Percentiles rank a stretch among this genome's conserved stretches.
These are phyloP conservation scores for Neomicropteryx cornuta DNA, from an alignment of 1,140 invertebrate species.

Conservation along the genomic window DNA sequence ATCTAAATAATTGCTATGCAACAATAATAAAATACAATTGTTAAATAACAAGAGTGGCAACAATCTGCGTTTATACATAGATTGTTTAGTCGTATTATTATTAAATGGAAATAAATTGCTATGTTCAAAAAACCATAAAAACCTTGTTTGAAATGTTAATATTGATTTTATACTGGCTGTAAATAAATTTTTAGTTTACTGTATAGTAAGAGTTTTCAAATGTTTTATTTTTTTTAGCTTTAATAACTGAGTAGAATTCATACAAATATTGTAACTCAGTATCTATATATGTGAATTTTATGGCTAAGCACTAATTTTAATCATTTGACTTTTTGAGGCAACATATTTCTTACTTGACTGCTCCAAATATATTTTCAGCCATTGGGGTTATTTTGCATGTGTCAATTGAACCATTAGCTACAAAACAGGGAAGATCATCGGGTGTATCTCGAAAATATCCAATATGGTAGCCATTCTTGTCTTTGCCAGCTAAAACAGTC, in stretches of 20 bases:
- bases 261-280: background rate
- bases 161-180: background rate
- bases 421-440: constrained; percentile 57
- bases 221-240: background rate
- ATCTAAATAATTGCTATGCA: constrained; percentile 49
- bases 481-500: constrained; percentile 60
- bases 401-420: constrained; percentile 61
- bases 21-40: constrained; percentile 12
- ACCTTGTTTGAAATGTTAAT: background rate
- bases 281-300: constrained; percentile 5
- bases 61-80: constrained; percentile 4
- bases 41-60: no score
- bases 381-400: constrained; percentile 57
- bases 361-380: constrained; percentile 78
- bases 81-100: background rate
- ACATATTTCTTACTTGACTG: constrained; percentile 54
- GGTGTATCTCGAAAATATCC: constrained; percentile 85
- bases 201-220: background rate
- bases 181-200: background rate
- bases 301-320: no score
- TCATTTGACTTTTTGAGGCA: background rate
- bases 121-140: background rate
- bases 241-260: background rate
- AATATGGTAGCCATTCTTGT: constrained; percentile 64
- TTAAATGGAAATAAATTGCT: background rate